Evolutionary conservation across 2,888 invertebrate species (phyloP).

Genomic region (Ryuthela nishihirai): DNA sequence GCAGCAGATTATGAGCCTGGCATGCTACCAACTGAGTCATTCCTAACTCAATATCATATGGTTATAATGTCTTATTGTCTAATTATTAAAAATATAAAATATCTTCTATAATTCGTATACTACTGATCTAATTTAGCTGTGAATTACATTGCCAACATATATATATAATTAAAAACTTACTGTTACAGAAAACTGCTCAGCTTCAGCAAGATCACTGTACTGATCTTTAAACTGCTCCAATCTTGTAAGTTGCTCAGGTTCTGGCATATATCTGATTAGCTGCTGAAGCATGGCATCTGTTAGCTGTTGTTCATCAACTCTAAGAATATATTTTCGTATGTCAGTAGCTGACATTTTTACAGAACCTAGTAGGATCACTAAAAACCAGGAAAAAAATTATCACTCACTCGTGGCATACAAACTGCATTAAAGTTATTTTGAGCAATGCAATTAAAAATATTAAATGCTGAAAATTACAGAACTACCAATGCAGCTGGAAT

Average conservation of each 20-base stretch:
- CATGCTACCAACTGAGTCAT: too few relatives aligned
- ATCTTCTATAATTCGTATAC: too few relatives aligned
- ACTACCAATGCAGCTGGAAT: too few relatives aligned
- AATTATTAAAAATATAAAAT: too few relatives aligned
- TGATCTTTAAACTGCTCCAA: conserved; percentile 73
- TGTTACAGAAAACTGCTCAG: conserved; percentile 91
- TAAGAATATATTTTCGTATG: conserved; percentile 69
- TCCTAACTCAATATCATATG: too few relatives aligned
- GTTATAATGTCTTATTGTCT: too few relatives aligned
- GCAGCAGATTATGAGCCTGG: too few relatives aligned
- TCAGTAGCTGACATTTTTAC: conserved; percentile 55
- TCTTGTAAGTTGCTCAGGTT: conserved; percentile 81
- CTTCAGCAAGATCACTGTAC: conserved; percentile 78
- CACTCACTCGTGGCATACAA: too few relatives aligned
- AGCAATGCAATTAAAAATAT: too few relatives aligned
- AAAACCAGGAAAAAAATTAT: conserved; percentile 22
- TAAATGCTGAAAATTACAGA: too few relatives aligned
- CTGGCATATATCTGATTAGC: conserved; percentile 85
- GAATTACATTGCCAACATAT: background rate
- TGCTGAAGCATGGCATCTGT: conserved; percentile 84
- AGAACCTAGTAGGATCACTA: conserved; percentile 56
- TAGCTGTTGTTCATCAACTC: conserved; percentile 80
- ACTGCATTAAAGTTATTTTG: too few relatives aligned
- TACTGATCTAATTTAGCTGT: too few relatives aligned
- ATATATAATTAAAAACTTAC: conserved; percentile 53